These are phyloP conservation scores for Herpetotheres cachinnans DNA, from an alignment of 2,113 vertebrate genomes.

Conservation along the genomic window DNA sequence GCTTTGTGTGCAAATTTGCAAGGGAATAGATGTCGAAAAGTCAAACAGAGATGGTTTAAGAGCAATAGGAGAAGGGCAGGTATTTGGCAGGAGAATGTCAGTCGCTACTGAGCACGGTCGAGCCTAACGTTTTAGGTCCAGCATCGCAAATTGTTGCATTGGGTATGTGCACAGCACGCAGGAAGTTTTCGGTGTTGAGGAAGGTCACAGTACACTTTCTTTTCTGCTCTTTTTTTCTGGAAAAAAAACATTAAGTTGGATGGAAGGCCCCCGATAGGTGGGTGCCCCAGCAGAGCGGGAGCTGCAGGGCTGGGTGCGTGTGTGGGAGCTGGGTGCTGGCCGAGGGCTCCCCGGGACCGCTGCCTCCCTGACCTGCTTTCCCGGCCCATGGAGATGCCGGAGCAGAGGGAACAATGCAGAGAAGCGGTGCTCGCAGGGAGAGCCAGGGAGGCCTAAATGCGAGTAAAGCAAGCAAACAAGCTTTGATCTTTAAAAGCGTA, in stretches of 20 bases:
- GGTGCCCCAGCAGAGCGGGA: neutral
- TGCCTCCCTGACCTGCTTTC: neutral
- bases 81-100: accelerated
- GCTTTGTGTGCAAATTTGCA: neutral
- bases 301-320: neutral
- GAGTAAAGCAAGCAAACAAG: neutral
- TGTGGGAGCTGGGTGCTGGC: neutral
- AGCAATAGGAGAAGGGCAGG: neutral
- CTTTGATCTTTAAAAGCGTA: neutral
- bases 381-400: neutral
- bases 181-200: accelerated
- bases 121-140: accelerated
- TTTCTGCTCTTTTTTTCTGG: neutral
- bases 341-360: neutral
- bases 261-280: no score
- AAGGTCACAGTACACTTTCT: accelerated
- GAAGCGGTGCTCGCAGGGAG: neutral
- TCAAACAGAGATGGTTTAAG: accelerated
- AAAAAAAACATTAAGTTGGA: accelerated
- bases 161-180: accelerated
- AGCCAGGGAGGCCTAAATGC: neutral
- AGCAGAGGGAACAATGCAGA: neutral
- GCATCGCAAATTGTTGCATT: accelerated
- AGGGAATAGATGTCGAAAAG: accelerated
- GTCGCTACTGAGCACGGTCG: accelerated